Percentiles rank a stretch among this genome's conserved stretches.
phyloP scores from a whole-genome alignment of 2,113 vertebrate genomes.

The Girardinichthys multiradiatus region DNA sequence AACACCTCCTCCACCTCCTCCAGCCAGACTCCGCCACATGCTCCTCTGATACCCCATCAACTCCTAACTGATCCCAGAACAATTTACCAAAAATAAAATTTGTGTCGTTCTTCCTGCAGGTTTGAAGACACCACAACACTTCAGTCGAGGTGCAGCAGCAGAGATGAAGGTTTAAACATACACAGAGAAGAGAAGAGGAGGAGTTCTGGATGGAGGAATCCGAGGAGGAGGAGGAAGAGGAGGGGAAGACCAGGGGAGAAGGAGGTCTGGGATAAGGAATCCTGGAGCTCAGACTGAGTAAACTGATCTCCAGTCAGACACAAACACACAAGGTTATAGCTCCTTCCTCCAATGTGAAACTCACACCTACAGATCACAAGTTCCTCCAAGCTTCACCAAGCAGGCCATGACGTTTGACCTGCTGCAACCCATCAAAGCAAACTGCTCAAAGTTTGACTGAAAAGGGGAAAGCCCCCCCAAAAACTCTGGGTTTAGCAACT shows the following conservation, averaged over 20 bases:
- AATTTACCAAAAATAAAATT: neutral
- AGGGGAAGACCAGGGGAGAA: neutral
- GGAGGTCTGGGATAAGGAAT: neutral
- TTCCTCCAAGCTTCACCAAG: no score
- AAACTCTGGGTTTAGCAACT: no score
- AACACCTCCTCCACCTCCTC: neutral
- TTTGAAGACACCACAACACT: constrained; percentile 2
- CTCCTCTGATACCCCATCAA: constrained; percentile 55
- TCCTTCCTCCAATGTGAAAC: no score
- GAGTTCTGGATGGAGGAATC: neutral
- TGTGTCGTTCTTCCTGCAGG: constrained; percentile 9
- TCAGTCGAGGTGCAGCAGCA: neutral
- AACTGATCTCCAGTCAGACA: no score
- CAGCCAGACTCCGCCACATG: constrained; percentile 20
- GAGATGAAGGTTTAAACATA: neutral
- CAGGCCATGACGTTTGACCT: no score
- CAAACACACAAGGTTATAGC: neutral
- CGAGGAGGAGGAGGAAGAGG: neutral
- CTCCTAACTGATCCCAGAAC: neutral
- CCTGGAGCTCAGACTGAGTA: no score
- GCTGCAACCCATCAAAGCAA: no score
- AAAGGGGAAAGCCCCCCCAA: no score
- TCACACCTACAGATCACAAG: no score
- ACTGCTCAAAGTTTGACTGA: no score
- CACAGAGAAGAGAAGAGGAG: constrained; percentile 2